Evolutionary conservation across 1,140 invertebrate genomes (phyloP).

Genomic region (Sinella curviseta): DNA sequence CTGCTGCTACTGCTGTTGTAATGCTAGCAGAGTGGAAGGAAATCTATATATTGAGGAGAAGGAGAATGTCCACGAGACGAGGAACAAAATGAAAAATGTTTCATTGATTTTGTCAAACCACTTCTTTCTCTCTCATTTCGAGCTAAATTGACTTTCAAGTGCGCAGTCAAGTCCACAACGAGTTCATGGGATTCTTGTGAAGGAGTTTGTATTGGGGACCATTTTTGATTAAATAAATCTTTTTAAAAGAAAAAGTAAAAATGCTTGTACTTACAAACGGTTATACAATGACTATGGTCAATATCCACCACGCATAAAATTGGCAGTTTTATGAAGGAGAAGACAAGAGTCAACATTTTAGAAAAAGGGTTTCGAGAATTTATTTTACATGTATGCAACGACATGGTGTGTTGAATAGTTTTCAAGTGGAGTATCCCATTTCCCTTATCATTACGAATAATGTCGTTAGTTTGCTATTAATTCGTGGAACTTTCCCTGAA

Average conservation of each 20-base stretch:
- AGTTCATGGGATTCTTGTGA: not conserved
- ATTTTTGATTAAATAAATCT: constrained; percentile 44
- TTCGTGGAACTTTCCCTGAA: no score
- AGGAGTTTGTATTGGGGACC: constrained; percentile 20
- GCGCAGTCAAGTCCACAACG: constrained; percentile 1
- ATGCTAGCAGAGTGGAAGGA: not conserved
- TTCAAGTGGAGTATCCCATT: no score
- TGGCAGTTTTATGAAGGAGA: not conserved
- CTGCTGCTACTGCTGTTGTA: no score
- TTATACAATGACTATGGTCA: no score
- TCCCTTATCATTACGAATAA: no score
- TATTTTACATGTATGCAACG: no score
- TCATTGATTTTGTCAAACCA: constrained; percentile 38
- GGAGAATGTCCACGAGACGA: not conserved
- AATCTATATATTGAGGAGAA: not conserved
- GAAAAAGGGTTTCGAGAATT: not conserved
- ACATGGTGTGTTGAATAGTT: no score
- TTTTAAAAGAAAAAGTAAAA: no score
- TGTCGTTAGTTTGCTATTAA: no score
- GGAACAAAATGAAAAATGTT: constrained; percentile 42
- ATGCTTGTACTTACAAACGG: no score
- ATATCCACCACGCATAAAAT: not conserved
- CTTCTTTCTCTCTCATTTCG: constrained; percentile 35
- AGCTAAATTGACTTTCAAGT: constrained; percentile 49
- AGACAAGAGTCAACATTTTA: not conserved